These are phyloP conservation scores for Herpetotheres cachinnans DNA, from an alignment of 2,113 vertebrate species.

Conservation along the genomic window DNA sequence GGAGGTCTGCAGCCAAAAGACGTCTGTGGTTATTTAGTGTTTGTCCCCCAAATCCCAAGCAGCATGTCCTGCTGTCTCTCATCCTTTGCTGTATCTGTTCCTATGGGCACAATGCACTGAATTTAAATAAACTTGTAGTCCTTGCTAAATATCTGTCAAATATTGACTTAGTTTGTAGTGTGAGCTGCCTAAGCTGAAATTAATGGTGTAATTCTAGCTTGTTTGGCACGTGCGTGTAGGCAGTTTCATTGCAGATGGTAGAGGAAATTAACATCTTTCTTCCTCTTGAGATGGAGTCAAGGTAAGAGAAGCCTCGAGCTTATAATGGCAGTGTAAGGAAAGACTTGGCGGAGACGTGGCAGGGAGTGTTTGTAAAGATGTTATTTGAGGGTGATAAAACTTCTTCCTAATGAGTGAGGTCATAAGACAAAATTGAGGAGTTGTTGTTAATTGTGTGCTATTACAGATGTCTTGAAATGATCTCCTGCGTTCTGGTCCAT, in stretches of 20 bases:
- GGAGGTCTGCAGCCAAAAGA: not conserved
- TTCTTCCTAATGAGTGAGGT: not conserved
- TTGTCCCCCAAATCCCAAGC: not conserved
- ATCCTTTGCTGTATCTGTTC: not conserved
- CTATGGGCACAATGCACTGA: not conserved
- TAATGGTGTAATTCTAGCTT: not conserved
- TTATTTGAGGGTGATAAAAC: not conserved
- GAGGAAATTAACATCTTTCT: slow-evolving; percentile 5
- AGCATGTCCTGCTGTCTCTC: not conserved
- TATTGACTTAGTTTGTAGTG: not conserved
- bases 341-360: not conserved
- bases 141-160: slow-evolving; percentile 8
- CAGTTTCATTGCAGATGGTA: not conserved
- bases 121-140: not conserved
- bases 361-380: not conserved
- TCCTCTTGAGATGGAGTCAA: too few relatives aligned
- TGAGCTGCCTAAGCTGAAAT: slow-evolving; percentile 28
- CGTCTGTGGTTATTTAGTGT: not conserved
- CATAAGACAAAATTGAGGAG: slow-evolving; percentile 15
- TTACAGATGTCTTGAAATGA: slow-evolving; percentile 7
- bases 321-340: not conserved
- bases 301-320: not conserved
- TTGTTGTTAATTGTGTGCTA: not conserved
- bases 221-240: not conserved
- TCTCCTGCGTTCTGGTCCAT: not conserved